Percentiles rank a stretch among this genome's conserved stretches.
Evolutionary conservation across 2,888 invertebrate species (phyloP).

Genomic region (Lycia hirtaria): DNA sequence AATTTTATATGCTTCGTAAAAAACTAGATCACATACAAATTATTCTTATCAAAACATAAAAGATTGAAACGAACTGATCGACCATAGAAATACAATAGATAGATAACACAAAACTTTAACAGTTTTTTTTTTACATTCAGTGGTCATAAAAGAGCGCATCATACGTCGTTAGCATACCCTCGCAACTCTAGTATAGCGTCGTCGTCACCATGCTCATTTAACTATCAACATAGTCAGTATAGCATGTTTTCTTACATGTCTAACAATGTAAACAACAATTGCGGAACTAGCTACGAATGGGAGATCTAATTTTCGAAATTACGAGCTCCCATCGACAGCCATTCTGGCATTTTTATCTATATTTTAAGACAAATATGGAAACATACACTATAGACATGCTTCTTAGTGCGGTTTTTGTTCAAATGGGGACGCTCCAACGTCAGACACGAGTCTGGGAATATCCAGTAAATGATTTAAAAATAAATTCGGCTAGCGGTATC

Average conservation of each 20-base stretch:
- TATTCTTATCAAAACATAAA: too few relatives aligned
- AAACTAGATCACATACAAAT: background rate
- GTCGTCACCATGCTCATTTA: conserved; percentile 69
- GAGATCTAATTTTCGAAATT: too few relatives aligned
- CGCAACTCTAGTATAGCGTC: conserved; percentile 56
- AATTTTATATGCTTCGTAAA: too few relatives aligned
- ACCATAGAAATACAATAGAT: too few relatives aligned
- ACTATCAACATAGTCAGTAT: conserved; percentile 28
- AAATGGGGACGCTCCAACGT: conserved; percentile 31
- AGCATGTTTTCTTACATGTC: too few relatives aligned
- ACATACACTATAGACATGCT: conserved; percentile 24
- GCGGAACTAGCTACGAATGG: too few relatives aligned
- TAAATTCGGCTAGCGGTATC: background rate
- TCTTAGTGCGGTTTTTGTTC: conserved; percentile 38
- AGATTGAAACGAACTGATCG: too few relatives aligned
- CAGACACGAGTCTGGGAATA: background rate
- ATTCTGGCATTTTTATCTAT: too few relatives aligned
- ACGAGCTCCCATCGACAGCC: too few relatives aligned
- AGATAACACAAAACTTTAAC: background rate
- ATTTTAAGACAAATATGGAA: too few relatives aligned
- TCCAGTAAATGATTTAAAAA: background rate
- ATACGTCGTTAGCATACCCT: conserved; percentile 46
- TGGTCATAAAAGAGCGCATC: conserved; percentile 56
- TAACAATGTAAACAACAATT: too few relatives aligned
- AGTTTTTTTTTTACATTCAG: background rate